Evolutionary conservation across 1,140 invertebrate species (phyloP), one percentile per base, ranked within the genome.

Genomic region (Drosophila paulistorum): DNA sequence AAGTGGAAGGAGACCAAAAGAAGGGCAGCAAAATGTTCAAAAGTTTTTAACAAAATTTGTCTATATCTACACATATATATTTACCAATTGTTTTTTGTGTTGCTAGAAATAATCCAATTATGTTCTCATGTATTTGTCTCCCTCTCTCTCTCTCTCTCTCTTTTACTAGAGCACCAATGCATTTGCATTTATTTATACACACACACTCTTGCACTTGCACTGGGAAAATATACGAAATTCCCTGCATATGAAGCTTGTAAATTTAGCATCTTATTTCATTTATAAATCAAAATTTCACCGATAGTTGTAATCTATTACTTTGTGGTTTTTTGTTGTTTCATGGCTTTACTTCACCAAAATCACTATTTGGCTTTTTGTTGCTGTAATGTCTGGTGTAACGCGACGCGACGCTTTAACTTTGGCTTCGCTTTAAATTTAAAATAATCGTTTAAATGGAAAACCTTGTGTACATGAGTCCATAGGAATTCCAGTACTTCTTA

Each of bases 71-170:
- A 39, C 37, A 39, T 39, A 69, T 39, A 69, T 83, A 87, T 82
- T 82, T 86, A 86, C 82, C 82, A 68, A 20, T 70, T 71, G 57
- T 74, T 74, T 70, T 68, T 65, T 64, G 26, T 62, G 68, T 54
- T 74, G 74, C 55, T 71, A 23, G 74, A 65, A 66, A 71, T 86
- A 86, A 87, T 86, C 83, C 83, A 86, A 86, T 86, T 78, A 83
- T 68, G 79, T 87, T 62, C 68, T 57, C 66, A 60, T 87, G 67
- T 68, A 65, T 71, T 54, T 83, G 64, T 75, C 63, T 68, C 42
- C 60, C 51, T 79, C 42, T 64, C 48, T 72, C 41, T 26, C 14
- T 42, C 35, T 11, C 33, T 39, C 11, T 14, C 51, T n/a, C 20
- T 23, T 26, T 54, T n/a, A 13, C 33, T 48, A 48, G 14, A 48